Conservation (phyloP, 2,888 invertebrate genomes). For the Corythucha ciliata region DNA sequence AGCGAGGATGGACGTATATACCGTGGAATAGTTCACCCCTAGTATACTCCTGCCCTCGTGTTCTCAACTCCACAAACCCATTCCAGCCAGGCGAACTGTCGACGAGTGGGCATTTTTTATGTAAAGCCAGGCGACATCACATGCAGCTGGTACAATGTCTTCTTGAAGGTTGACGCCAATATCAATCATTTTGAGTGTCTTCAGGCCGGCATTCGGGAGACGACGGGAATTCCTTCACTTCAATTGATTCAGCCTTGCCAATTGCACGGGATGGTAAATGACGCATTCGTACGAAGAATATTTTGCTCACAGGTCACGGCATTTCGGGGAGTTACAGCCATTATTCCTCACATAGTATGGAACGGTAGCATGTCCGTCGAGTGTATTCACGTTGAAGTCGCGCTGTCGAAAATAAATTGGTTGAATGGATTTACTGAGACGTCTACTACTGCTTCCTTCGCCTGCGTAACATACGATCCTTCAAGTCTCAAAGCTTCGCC, state of each 20-base stretch:
- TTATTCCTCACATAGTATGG: slow-evolving; percentile 34
- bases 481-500: slow-evolving; percentile 17
- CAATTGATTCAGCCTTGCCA: too few relatives aligned
- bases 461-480: slow-evolving; percentile 2
- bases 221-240: neutral
- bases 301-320: slow-evolving; percentile 17
- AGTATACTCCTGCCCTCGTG: slow-evolving; percentile 32
- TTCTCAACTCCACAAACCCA: slow-evolving; percentile 37
- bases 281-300: too few relatives aligned
- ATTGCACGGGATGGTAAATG: too few relatives aligned
- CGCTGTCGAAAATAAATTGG: too few relatives aligned
- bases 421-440: neutral
- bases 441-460: slow-evolving; percentile 1
- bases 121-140: slow-evolving; percentile 15
- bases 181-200: neutral
- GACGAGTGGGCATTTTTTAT: slow-evolving; percentile 6
- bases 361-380: slow-evolving; percentile 33
- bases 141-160: neutral
- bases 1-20: slow-evolving; percentile 36
- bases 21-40: slow-evolving; percentile 38
- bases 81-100: slow-evolving; percentile 35
- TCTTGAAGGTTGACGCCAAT: neutral
- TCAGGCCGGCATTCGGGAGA: slow-evolving; percentile 10
- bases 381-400: too few relatives aligned
- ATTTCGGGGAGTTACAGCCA: slow-evolving; percentile 27